Evolutionary conservation across 1,140 invertebrate species (phyloP), one percentile per base, ranked within the genome.

Genomic region (Rhagoletis pomonella): DNA sequence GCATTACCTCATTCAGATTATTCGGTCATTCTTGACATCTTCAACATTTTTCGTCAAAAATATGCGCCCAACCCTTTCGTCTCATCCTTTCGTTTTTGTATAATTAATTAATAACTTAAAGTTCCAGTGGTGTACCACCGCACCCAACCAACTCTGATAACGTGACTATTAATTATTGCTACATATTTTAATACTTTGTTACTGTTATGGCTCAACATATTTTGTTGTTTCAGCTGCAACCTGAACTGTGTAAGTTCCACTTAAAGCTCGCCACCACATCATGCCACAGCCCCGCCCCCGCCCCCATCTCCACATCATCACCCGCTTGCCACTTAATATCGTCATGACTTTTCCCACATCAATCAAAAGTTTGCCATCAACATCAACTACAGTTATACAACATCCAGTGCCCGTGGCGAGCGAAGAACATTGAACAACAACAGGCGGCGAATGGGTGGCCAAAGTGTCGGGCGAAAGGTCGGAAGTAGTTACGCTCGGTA

Each of bases 281-380:
- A 55, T 10, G 10, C 10, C 50, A 55, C 50, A 55, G 19, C 44
- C 44, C 44, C 14, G 42, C 69, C 44, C 60, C n/a, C 12, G 60
- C 47, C 29, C 29, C 29, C 29, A 29, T 29, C 29, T 29, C 29
- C 29, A 29, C 29, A 29, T 29, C 29, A 29, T 73, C 67, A 44
- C 9, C 47, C 17, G n/a, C 73, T 55, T 50, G n/a, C 84, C 39
- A 64, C 84, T 86, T 62, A 86, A 86, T 86, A 86, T 42, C 86
- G 60, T 60, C 64, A 86, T 86, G 86, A 86, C 58, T 60, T 86
- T 86, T 86, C 60, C 86, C 64, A 65, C 86, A 86, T 86, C 86
- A 86, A 86, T 86, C 86, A 86, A 86, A 86, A 86, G 86, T 86
- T 67, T 86, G 19, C 42, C 86, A 65, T 55, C 86, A 86, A 86